phyloP scores from a whole-genome alignment of 1,140 invertebrate genomes.

The Drosophila chauvacae region DNA sequence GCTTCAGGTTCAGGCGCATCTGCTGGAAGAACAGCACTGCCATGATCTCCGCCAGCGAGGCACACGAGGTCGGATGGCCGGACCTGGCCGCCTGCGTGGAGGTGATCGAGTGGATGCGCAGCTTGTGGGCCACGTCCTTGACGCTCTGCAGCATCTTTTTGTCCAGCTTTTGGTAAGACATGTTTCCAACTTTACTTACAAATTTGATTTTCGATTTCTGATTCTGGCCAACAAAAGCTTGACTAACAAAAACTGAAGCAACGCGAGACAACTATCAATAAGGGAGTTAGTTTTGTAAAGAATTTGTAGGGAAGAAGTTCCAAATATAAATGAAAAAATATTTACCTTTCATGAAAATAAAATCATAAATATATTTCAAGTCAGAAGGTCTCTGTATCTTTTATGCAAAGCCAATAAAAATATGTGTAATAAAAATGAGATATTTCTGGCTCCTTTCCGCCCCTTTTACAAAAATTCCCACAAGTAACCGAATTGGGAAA shows the following conservation, averaged over 20 bases:
- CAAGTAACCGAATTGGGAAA: conserved; percentile 11
- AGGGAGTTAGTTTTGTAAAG: too few relatives aligned
- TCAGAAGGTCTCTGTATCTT: not conserved
- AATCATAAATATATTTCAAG: not conserved
- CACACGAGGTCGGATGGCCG: conserved; percentile 99
- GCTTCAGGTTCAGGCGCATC: conserved; percentile 96
- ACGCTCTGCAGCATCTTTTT: conserved; percentile 89
- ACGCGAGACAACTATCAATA: not conserved
- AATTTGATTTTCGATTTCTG: not conserved
- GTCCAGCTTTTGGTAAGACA: conserved; percentile 89
- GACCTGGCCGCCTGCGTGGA: conserved; percentile 97
- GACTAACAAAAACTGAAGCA: not conserved
- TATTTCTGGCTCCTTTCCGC: not conserved
- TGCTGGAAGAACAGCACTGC: conserved; percentile 99
- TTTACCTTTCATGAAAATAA: not conserved
- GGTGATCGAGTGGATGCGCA: conserved; percentile 95
- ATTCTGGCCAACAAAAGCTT: not conserved
- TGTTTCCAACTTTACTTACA: conserved; percentile 16
- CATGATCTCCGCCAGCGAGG: conserved; percentile 99
- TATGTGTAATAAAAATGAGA: not conserved
- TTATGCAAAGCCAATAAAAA: not conserved
- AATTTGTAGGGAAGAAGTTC: not conserved
- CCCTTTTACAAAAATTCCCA: conserved; percentile 38
- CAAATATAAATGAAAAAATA: too few relatives aligned
- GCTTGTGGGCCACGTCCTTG: conserved; percentile 95